A percentile compares a stretch with the other conserved stretches of the same genome.
These are phyloP conservation scores for Hymenopus coronatus DNA, from an alignment of 2,888 invertebrate species.

Conservation along the genomic window DNA sequence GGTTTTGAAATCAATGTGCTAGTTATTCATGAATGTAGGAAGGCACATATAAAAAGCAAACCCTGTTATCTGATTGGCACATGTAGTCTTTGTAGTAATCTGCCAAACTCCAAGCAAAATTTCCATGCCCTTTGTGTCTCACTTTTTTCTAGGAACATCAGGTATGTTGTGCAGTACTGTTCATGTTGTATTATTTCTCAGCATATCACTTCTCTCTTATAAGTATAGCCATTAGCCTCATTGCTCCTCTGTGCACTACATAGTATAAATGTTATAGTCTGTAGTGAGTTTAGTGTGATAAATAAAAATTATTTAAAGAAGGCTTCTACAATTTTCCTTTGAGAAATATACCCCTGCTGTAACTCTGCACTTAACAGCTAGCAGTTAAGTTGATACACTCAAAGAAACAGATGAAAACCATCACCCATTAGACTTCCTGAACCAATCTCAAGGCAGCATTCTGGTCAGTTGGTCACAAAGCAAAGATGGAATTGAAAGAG, in stretches of 20 bases:
- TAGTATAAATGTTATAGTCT: neutral
- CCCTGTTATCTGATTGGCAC: neutral
- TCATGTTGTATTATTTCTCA: neutral
- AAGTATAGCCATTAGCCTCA: neutral
- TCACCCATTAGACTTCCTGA: no score
- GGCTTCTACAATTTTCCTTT: neutral
- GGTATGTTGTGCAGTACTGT: neutral
- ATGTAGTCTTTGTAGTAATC: neutral
- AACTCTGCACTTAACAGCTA: no score
- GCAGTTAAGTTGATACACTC: no score
- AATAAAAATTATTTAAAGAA: neutral
- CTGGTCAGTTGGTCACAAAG: no score
- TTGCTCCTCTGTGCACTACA: neutral
- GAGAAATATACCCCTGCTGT: no score
- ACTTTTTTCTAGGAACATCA: neutral
- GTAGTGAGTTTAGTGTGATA: neutral
- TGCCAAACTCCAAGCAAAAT: neutral
- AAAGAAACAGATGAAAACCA: no score
- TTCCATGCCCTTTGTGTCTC: neutral
- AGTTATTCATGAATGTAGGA: neutral
- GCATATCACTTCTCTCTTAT: neutral
- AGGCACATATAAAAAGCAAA: neutral
- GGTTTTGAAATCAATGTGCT: neutral
- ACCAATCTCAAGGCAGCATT: no score
- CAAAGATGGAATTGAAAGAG: no score